Evolutionary conservation across 2,113 vertebrate genomes (phyloP).

Genomic region (Notarius lentiginosus): DNA sequence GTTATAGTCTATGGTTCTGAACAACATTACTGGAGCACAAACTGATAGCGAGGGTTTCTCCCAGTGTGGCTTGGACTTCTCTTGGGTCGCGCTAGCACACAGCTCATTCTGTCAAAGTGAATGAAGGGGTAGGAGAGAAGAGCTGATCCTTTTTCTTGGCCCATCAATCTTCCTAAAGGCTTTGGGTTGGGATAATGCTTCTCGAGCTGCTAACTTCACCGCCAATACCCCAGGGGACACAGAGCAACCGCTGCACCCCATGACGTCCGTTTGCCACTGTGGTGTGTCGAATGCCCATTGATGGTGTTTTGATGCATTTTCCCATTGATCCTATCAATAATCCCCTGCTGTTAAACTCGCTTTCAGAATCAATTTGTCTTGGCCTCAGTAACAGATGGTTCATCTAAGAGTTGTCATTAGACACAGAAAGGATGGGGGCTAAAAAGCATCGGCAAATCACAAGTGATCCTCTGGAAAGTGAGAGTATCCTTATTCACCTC

Average conservation of each 20-base stretch:
- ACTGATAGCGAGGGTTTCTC: constrained; percentile 10
- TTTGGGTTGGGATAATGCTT: constrained; percentile 54
- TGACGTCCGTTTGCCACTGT: constrained; percentile 8
- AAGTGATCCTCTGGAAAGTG: constrained; percentile 3
- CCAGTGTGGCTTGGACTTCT: constrained; percentile 3
- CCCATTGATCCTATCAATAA: constrained; percentile 10
- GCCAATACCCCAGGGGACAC: constrained; percentile 9
- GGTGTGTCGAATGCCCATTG: constrained; percentile 30
- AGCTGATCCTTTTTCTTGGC: constrained; percentile 28
- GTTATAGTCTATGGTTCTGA: background rate
- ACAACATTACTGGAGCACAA: background rate
- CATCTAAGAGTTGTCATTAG: constrained; percentile 22
- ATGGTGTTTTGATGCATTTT: constrained; percentile 39
- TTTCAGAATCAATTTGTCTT: constrained; percentile 12
- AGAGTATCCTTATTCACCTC: constrained; percentile 8
- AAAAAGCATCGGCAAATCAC: constrained; percentile 9
- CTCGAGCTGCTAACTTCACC: constrained; percentile 23
- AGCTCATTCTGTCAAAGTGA: constrained; percentile 9
- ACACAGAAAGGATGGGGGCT: background rate
- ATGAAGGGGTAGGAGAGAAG: constrained; percentile 5
- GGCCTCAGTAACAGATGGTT: background rate
- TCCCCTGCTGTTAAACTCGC: constrained; percentile 7
- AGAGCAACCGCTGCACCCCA: constrained; percentile 17
- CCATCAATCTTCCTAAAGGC: constrained; percentile 50
- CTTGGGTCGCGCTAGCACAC: background rate